phyloP scores from a whole-genome alignment of 2,888 invertebrate species.

The Yponomeuta plumbellus region DNA sequence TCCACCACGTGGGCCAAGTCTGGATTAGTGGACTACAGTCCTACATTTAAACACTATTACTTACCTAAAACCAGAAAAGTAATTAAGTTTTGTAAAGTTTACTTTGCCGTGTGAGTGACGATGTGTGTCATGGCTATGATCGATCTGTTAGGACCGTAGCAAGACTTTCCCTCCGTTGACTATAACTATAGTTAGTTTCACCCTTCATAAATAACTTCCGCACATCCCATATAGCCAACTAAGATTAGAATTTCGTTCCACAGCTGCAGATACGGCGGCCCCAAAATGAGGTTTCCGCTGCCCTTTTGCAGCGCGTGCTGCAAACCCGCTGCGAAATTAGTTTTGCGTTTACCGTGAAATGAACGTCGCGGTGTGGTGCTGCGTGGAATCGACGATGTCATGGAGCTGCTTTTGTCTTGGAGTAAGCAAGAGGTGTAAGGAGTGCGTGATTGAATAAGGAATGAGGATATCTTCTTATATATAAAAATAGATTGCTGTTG shows the following conservation, averaged over 20 bases:
- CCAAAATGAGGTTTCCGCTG: background rate
- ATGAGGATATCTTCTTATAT: background rate
- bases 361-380: conserved; percentile 3
- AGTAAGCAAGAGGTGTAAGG: background rate
- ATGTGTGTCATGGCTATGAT: no score
- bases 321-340: background rate
- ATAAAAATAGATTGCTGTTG: no score
- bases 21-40: no score
- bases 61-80: no score
- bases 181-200: no score
- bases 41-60: no score
- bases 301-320: conserved; percentile 3
- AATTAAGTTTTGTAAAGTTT: no score
- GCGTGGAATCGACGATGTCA: background rate
- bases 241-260: background rate
- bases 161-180: no score
- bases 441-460: background rate
- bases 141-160: no score
- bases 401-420: background rate
- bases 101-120: no score
- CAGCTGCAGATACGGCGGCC: background rate
- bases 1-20: no score
- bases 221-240: background rate
- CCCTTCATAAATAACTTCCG: no score
- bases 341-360: conserved; percentile 12